phyloP scores from a whole-genome alignment of 2,113 vertebrate species.

The Euleptes europaea region DNA sequence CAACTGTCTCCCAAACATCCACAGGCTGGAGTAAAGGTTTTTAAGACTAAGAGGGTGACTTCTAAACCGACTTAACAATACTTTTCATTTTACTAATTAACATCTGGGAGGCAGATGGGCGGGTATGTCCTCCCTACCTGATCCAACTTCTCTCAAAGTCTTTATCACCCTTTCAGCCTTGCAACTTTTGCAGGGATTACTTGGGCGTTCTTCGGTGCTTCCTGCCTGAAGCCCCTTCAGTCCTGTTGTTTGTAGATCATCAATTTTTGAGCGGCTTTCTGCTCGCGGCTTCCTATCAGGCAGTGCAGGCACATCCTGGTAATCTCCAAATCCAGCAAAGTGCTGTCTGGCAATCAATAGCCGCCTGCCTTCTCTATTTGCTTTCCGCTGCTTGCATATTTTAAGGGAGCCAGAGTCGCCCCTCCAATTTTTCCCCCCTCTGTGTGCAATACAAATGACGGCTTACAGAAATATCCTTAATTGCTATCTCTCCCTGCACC shows the following conservation, averaged over 20 bases:
- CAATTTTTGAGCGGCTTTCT: constrained; percentile 46
- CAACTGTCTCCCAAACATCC: too few species aligned
- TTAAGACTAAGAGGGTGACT: too few species aligned
- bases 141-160: constrained; percentile 35
- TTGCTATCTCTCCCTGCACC: constrained; percentile 23
- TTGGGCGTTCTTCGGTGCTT: constrained; percentile 48
- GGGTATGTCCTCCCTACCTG: constrained; percentile 2
- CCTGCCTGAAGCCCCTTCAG: constrained; percentile 49
- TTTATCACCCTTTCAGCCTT: constrained; percentile 44
- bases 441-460: constrained; percentile 33
- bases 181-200: constrained; percentile 55
- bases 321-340: constrained; percentile 64
- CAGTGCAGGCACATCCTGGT: constrained; percentile 50
- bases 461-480: constrained; percentile 1
- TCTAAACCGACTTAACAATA: not conserved
- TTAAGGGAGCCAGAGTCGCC: constrained; percentile 53
- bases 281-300: constrained; percentile 43
- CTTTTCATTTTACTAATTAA: not conserved
- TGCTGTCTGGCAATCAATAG: constrained; percentile 61
- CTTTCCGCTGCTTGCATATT: constrained; percentile 65
- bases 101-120: not conserved
- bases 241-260: constrained; percentile 65
- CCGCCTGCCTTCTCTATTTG: constrained; percentile 58
- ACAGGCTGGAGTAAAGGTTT: not conserved
- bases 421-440: constrained; percentile 17